Conservation (phyloP, 2,888 invertebrate genomes). For the Cordilura impudica region DNA sequence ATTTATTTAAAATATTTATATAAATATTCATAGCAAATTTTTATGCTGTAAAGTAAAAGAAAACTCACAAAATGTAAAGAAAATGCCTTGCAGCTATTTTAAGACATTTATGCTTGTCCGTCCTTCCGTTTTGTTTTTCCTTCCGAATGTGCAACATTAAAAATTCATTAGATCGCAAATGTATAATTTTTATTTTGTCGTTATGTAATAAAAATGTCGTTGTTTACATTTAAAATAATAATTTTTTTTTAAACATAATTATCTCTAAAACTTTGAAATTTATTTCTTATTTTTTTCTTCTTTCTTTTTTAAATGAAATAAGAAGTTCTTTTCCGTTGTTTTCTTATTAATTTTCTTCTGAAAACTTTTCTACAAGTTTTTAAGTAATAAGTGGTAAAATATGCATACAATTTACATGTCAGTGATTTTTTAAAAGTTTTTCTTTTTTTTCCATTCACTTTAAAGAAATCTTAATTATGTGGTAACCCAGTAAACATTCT, state of each 20-base stretch:
- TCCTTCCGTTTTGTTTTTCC: conserved; percentile 11
- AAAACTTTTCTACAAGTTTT: not conserved
- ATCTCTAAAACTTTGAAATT: conserved; percentile 28
- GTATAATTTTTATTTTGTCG: conserved; percentile 6
- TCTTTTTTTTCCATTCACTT: not conserved
- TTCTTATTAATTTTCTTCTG: not conserved
- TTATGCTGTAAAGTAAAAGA: not conserved
- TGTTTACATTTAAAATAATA: conserved; percentile 57
- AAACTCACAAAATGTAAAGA: not conserved
- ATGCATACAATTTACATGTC: conserved; percentile 72
- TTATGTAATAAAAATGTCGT: conserved; percentile 57
- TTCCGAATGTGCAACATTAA: conserved; percentile 67
- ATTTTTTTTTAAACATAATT: conserved; percentile 35
- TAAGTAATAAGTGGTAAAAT: conserved; percentile 40
- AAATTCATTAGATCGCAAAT: conserved; percentile 72
- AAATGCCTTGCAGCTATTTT: conserved; percentile 1
- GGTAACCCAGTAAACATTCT: not conserved
- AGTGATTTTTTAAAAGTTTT: conserved; percentile 61
- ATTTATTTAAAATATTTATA: too few species aligned
- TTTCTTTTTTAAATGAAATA: not conserved
- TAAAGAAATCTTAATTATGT: not conserved
- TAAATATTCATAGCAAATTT: too few species aligned
- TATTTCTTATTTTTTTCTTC: conserved; percentile 7
- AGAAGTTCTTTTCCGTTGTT: conserved; percentile 18
- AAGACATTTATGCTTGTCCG: not conserved